Evolutionary conservation across 2,888 invertebrate genomes (phyloP).

Genomic region (Sinohyriopsis cumingii): DNA sequence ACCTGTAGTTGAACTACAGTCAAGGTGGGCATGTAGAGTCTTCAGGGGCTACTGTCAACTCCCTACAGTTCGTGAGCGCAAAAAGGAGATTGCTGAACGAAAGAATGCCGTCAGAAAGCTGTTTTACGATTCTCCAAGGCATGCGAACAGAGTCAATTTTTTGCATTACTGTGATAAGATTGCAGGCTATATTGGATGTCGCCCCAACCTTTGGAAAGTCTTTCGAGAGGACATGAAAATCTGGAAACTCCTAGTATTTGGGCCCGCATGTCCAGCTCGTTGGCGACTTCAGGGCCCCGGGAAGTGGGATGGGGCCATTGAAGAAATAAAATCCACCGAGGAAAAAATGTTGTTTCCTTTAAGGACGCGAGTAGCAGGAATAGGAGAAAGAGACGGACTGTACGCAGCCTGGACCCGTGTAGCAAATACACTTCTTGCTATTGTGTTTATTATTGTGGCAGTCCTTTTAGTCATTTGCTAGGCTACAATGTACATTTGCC

Average conservation of each 20-base stretch:
- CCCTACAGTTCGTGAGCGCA: conserved; percentile 14
- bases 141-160: conserved; percentile 25
- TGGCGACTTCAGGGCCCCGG: conserved; percentile 35
- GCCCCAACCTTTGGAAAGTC: conserved; percentile 24
- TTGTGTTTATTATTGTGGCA: too few species aligned
- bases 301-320: conserved; percentile 25
- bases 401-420: conserved; percentile 30
- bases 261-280: conserved; percentile 30
- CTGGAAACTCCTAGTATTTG: conserved; percentile 24
- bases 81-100: conserved; percentile 12
- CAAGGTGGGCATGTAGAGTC: conserved; percentile 29
- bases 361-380: conserved; percentile 23
- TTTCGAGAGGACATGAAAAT: conserved; percentile 24
- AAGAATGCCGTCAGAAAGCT: conserved; percentile 17
- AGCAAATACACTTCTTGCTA: conserved; percentile 6
- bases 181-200: conserved; percentile 23
- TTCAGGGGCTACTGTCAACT: conserved; percentile 25
- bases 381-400: conserved; percentile 21
- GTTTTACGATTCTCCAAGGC: conserved; percentile 26
- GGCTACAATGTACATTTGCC: too few species aligned
- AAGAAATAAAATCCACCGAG: conserved; percentile 21
- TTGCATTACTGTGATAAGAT: conserved; percentile 29
- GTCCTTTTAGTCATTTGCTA: too few species aligned
- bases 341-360: conserved; percentile 32
- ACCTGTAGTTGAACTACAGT: conserved; percentile 36